Evolutionary conservation across 2,888 invertebrate species (phyloP), one percentile per base, ranked within the genome.

Genomic region (Ophonus ardosiacus): DNA sequence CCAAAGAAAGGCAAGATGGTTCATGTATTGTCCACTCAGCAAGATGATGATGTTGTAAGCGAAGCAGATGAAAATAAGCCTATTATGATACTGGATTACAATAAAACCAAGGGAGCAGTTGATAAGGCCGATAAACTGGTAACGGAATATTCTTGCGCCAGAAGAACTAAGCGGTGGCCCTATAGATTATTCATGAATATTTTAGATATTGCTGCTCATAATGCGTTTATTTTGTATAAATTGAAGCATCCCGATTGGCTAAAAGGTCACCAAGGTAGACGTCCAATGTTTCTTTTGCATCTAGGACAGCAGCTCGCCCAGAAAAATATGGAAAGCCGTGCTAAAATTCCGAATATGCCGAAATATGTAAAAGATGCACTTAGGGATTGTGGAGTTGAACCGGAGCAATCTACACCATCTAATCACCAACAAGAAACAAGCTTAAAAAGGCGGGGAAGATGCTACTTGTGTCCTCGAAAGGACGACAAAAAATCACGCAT

Each of bases 111-210:
- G 57, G 81, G 74, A 3, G 81, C 24, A 1, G 81, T 85, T 7
- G 85, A 81, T 40, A 85, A 81, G 38, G 85, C 81, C 13, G 85
- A 85, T 24, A 85, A 81, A 68, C 21, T 85, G 10, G 56, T 85
- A 5, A 0, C 56, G 1, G n/a, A n/a, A n/a, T n/a, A n/a, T n/a
- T n/a, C n/a, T n/a, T n/a, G n/a, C n/a, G n/a, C n/a, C n/a, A 7
- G 80, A 3, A 40, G 71, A 51, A 85, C 85, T 57, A 65, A 59
- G 10, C 31, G 81, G 13, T 85, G 85, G 85, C 85, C 85, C 6
- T 63, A 31, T 15, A 78, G 76, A 59, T 38, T 84, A 13, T 84
- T 84, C 21, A 78, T 78, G 81, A 24, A 38, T 74, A 65, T 65
- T 17, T 2, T 65, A 65, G 65, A 65, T 65, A 65, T 65, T 17